phyloP scores from a whole-genome alignment of 2,888 invertebrate genomes.

The Stictocephala bisonia region DNA sequence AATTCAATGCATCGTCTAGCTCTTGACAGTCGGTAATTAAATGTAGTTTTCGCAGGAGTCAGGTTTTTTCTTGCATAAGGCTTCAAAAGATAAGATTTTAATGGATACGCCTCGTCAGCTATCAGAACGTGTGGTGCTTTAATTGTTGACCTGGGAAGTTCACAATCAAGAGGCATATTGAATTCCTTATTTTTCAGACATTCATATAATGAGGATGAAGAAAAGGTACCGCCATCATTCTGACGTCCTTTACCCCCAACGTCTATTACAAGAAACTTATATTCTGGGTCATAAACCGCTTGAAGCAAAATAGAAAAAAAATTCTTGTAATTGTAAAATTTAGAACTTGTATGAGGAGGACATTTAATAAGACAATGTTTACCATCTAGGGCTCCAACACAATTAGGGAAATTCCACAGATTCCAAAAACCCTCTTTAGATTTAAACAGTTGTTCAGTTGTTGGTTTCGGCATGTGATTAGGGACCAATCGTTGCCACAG shows the following conservation, averaged over 20 bases:
- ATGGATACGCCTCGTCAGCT: slow-evolving; percentile 20
- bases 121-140: slow-evolving; percentile 2
- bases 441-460: background rate
- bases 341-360: slow-evolving; percentile 3
- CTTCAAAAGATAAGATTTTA: slow-evolving; percentile 28
- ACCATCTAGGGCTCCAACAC: slow-evolving; percentile 4
- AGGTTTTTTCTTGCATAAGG: slow-evolving; percentile 5
- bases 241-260: background rate
- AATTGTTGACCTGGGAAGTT: slow-evolving; percentile 1
- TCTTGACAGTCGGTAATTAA: slow-evolving; percentile 11
- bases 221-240: slow-evolving; percentile 15
- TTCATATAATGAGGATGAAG: slow-evolving; percentile 1
- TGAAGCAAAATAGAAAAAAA: slow-evolving; percentile 27
- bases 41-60: background rate
- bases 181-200: slow-evolving; percentile 9
- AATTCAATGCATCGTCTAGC: slow-evolving; percentile 10
- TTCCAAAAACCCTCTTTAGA: background rate
- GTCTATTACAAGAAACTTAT: slow-evolving; percentile 15
- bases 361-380: slow-evolving; percentile 14
- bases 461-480: background rate
- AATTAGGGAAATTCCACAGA: slow-evolving; percentile 15
- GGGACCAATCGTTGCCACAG: background rate
- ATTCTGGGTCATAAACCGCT: slow-evolving; percentile 25
- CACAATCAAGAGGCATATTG: background rate
- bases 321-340: slow-evolving; percentile 13